phyloP scores from a whole-genome alignment of 2,797 vertebrate species.

The Microctenopoma lineatum region DNA sequence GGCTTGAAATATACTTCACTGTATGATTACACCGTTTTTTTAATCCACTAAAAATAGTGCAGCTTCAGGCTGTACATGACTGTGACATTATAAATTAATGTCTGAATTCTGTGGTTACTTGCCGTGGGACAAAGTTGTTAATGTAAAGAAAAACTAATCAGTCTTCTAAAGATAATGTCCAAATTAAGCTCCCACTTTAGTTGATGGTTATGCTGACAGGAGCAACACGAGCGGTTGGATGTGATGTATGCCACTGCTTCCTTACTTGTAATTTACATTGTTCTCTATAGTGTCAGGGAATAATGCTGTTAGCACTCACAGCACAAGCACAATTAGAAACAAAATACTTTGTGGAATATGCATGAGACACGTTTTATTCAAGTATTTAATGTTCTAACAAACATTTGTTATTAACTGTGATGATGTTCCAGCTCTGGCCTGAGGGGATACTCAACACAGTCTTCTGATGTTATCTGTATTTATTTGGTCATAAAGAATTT shows the following conservation, averaged over 20 bases:
- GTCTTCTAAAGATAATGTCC: slow-evolving; percentile 49
- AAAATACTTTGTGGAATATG: slow-evolving; percentile 32
- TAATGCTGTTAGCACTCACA: slow-evolving; percentile 16
- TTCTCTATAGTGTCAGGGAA: slow-evolving; percentile 19
- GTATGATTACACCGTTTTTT: slow-evolving; percentile 50
- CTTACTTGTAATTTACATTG: slow-evolving; percentile 31
- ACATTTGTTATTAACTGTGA: slow-evolving; percentile 43
- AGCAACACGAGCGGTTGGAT: slow-evolving; percentile 13
- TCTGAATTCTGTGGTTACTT: slow-evolving; percentile 43
- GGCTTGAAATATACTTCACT: slow-evolving; percentile 43
- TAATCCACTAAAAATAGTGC: slow-evolving; percentile 48
- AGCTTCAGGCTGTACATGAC: slow-evolving; percentile 52
- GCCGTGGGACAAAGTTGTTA: slow-evolving; percentile 47
- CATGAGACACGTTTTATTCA: slow-evolving; percentile 48
- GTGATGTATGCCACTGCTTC: slow-evolving; percentile 1
- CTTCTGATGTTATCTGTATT: slow-evolving; percentile 44
- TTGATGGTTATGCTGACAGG: slow-evolving; percentile 28
- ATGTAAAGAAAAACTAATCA: slow-evolving; percentile 42
- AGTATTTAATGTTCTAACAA: slow-evolving; percentile 45
- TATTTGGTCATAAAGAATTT: slow-evolving; percentile 45
- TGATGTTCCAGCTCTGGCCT: slow-evolving; percentile 45
- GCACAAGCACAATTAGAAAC: slow-evolving; percentile 29
- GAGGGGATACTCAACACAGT: slow-evolving; percentile 22
- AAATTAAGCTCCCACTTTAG: slow-evolving; percentile 27
- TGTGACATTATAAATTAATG: slow-evolving; percentile 61